phyloP scores from a whole-genome alignment of 1,140 invertebrate genomes.

The Drosophila novamexicana region DNA sequence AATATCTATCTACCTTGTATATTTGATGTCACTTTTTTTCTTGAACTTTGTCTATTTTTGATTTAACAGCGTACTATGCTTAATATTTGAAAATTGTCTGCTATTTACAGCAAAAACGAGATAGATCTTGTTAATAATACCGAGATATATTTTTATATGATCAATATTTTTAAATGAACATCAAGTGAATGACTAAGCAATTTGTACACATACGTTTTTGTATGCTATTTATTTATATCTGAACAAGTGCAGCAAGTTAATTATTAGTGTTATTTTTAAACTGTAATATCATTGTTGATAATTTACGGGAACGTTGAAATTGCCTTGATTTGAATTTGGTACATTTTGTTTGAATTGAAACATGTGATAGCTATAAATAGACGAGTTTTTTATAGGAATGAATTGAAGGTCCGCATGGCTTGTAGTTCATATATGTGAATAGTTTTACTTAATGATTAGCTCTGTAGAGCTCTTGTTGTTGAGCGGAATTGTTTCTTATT shows the following conservation, averaged over 20 bases:
- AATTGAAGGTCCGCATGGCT: neutral
- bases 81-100: too few species aligned
- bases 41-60: neutral
- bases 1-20: conserved; percentile 5
- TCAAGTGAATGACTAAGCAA: neutral
- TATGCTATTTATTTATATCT: conserved; percentile 3
- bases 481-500: conserved; percentile 7
- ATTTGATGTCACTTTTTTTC: neutral
- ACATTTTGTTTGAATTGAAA: neutral
- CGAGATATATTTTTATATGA: too few species aligned
- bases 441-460: neutral
- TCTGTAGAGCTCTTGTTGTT: conserved; percentile 1
- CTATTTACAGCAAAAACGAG: too few species aligned
- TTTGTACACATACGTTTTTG: conserved; percentile 9
- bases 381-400: too few species aligned
- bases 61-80: too few species aligned
- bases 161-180: neutral
- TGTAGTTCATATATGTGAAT: conserved; percentile 3
- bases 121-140: too few species aligned
- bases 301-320: neutral
- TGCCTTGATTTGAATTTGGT: neutral
- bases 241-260: conserved; percentile 3
- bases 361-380: too few species aligned
- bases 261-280: neutral
- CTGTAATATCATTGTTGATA: conserved; percentile 9